These are phyloP conservation scores for Chrysopilus asiliformis DNA, from an alignment of 2,888 invertebrate genomes.

Conservation along the genomic window DNA sequence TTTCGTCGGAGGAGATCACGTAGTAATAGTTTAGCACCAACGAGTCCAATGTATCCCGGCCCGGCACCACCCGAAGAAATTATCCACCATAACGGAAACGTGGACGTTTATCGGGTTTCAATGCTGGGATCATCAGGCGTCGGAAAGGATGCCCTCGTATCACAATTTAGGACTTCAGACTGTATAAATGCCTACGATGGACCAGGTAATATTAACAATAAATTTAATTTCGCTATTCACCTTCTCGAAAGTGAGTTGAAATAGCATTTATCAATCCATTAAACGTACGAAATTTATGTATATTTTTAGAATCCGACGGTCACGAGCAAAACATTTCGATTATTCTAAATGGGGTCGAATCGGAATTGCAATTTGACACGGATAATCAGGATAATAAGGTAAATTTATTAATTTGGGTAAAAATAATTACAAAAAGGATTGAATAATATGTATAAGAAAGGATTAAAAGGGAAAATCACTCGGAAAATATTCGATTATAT, in stretches of 20 bases:
- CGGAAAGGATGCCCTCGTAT: slow-evolving; percentile 73
- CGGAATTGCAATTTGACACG: slow-evolving; percentile 74
- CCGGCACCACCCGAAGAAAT: slow-evolving; percentile 17
- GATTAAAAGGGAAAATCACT: no score
- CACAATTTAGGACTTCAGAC: slow-evolving; percentile 86
- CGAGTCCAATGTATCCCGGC: slow-evolving; percentile 38
- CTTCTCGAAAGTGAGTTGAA: no score
- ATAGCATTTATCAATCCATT: no score
- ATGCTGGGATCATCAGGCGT: slow-evolving; percentile 69
- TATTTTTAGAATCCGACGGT: slow-evolving; percentile 25
- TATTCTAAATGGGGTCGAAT: slow-evolving; percentile 86
- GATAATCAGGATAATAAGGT: slow-evolving; percentile 32
- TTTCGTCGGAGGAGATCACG: slow-evolving; percentile 73
- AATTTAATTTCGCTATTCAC: no score
- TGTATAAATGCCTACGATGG: slow-evolving; percentile 88
- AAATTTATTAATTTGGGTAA: slow-evolving; percentile 12
- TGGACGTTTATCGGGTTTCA: slow-evolving; percentile 54
- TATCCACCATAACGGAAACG: slow-evolving; percentile 26
- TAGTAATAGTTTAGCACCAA: slow-evolving; percentile 66
- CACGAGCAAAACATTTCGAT: slow-evolving; percentile 81
- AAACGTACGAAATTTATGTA: no score
- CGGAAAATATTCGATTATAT: no score
- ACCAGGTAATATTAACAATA: slow-evolving; percentile 52
- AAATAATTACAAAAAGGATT: no score
- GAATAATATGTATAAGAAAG: no score